Evolutionary conservation across 1,140 invertebrate genomes (phyloP).

Genomic region (Tribolium castaneum): DNA sequence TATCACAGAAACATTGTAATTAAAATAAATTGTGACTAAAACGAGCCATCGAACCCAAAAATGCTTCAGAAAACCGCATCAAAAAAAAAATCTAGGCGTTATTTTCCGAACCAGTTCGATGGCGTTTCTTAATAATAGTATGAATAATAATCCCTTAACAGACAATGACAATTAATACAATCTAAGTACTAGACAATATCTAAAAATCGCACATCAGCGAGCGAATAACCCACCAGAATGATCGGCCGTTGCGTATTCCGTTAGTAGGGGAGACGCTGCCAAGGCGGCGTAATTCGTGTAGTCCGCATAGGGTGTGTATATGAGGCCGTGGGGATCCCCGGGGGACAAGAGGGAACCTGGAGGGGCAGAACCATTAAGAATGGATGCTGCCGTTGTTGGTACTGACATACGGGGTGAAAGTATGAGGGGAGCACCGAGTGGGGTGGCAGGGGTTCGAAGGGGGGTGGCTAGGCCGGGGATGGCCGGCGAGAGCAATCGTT

Average conservation of each 20-base stretch:
- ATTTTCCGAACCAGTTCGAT: constrained; percentile 31
- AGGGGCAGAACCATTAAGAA: constrained; percentile 79
- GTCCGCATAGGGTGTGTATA: constrained; percentile 84
- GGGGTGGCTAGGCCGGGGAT: constrained; percentile 72
- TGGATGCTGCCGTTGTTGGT: constrained; percentile 79
- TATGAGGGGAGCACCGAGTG: constrained; percentile 86
- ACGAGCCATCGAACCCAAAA: constrained; percentile 37
- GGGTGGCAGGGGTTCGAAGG: constrained; percentile 75
- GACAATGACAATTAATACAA: constrained; percentile 34
- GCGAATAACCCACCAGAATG: constrained; percentile 96
- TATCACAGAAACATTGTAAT: constrained; percentile 60
- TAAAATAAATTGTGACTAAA: constrained; percentile 54
- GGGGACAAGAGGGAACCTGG: constrained; percentile 69
- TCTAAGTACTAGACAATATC: constrained; percentile 27
- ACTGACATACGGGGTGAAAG: constrained; percentile 87
- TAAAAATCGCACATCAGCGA: constrained; percentile 66
- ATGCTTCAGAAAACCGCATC: constrained; percentile 26
- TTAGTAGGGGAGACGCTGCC: constrained; percentile 81
- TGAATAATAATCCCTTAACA: constrained; percentile 33
- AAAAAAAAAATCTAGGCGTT: neutral
- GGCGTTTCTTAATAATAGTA: constrained; percentile 6
- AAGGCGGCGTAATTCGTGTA: constrained; percentile 91
- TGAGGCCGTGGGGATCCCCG: constrained; percentile 72
- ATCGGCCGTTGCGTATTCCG: constrained; percentile 86
- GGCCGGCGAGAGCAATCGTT: constrained; percentile 76